Evolutionary conservation across 2,797 vertebrate species (phyloP).

Genomic region (Gadopsis marmoratus): DNA sequence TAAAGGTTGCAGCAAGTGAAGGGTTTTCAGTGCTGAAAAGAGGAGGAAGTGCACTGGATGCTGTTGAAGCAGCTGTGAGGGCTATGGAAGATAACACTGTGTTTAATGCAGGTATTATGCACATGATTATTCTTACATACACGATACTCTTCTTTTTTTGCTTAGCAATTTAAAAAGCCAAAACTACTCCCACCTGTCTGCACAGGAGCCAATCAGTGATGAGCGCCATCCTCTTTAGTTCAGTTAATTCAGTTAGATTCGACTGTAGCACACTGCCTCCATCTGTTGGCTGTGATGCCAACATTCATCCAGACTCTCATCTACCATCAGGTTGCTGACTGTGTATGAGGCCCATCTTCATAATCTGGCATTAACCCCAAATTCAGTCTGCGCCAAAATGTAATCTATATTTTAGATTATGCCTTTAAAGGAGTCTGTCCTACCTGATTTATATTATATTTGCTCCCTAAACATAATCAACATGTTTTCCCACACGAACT

Average conservation of each 20-base stretch:
- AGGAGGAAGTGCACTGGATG: slow-evolving; percentile 81
- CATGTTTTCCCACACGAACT: too few species aligned
- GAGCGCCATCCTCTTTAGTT: neutral
- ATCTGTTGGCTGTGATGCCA: slow-evolving; percentile 51
- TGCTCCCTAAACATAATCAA: neutral
- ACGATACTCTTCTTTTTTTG: too few species aligned
- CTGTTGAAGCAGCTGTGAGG: slow-evolving; percentile 85
- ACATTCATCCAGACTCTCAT: slow-evolving; percentile 10
- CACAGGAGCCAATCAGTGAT: neutral
- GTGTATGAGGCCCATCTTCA: neutral
- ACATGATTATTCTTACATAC: neutral
- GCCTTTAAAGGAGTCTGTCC: neutral
- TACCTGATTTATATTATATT: neutral
- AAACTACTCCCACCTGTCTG: neutral
- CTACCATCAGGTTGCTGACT: neutral
- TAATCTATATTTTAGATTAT: slow-evolving; percentile 9
- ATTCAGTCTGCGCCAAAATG: slow-evolving; percentile 6
- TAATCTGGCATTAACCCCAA: neutral
- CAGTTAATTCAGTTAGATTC: neutral
- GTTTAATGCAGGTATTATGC: slow-evolving; percentile 80
- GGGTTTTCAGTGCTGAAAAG: slow-evolving; percentile 76
- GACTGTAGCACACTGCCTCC: slow-evolving; percentile 43
- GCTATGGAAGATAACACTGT: slow-evolving; percentile 81
- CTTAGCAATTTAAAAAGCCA: too few species aligned
- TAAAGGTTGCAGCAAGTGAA: slow-evolving; percentile 77